Conservation (phyloP, 2,888 invertebrate genomes). For the Coleophora flavipennella region DNA sequence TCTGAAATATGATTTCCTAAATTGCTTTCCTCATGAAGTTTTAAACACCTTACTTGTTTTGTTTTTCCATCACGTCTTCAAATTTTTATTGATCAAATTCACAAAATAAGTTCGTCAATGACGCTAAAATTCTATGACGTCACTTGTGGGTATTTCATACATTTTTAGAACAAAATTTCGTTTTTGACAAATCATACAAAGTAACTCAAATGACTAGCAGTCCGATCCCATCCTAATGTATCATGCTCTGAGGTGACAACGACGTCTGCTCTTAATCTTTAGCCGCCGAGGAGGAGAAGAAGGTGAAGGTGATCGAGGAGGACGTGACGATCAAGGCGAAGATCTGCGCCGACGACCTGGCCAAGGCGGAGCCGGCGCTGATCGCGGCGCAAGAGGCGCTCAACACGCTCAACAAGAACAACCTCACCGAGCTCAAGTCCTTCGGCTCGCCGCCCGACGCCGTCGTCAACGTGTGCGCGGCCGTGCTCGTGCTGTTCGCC, state of each 20-base stretch:
- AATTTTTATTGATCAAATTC: no score
- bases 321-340: conserved; percentile 88
- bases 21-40: no score
- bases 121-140: no score
- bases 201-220: no score
- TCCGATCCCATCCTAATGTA: neutral
- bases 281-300: conserved; percentile 89
- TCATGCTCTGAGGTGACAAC: no score
- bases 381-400: conserved; percentile 91
- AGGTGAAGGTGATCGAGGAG: conserved; percentile 91
- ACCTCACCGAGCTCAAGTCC: conserved; percentile 94
- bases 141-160: no score
- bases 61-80: no score
- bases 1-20: no score
- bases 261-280: conserved; percentile 14
- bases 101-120: no score
- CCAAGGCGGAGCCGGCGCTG: conserved; percentile 92
- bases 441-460: conserved; percentile 93
- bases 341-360: conserved; percentile 90
- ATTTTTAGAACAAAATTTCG: no score
- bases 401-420: conserved; percentile 93
- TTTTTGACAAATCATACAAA: no score
- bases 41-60: no score
- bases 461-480: conserved; percentile 88
- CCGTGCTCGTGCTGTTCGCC: conserved; percentile 89